Percentiles rank a stretch among this genome's conserved stretches.
phyloP scores from a whole-genome alignment of 92 coral and sea anemone species.

The Parazoanthus darwini region DNA sequence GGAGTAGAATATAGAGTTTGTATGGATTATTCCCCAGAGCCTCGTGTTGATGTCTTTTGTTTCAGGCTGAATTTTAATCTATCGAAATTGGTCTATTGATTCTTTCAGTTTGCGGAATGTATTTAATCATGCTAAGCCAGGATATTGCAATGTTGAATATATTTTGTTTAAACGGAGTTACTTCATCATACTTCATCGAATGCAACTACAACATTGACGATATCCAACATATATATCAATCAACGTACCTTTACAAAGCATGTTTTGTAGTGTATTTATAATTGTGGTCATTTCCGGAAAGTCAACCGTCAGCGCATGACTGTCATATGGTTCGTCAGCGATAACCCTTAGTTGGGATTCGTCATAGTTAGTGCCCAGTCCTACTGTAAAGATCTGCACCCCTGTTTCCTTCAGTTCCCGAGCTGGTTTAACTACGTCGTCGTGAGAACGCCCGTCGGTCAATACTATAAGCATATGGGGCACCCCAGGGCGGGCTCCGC shows the following conservation, averaged over 20 bases:
- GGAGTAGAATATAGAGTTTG: too few species aligned
- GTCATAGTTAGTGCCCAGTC: constrained; percentile 71
- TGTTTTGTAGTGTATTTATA: constrained; percentile 50
- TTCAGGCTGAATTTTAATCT: too few species aligned
- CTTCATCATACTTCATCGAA: too few species aligned
- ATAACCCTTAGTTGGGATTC: constrained; percentile 67
- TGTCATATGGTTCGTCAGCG: constrained; percentile 62
- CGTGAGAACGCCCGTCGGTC: constrained; percentile 81
- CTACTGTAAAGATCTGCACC: constrained; percentile 68
- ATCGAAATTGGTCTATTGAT: too few species aligned
- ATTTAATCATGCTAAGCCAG: too few species aligned
- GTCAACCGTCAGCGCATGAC: constrained; percentile 76
- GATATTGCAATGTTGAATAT: too few species aligned
- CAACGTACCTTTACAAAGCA: constrained; percentile 72
- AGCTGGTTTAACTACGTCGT: constrained; percentile 81
- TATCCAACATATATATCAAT: too few species aligned
- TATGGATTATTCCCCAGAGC: too few species aligned
- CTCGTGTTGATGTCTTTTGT: too few species aligned
- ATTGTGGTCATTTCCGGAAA: constrained; percentile 66
- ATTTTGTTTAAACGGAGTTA: too few species aligned
- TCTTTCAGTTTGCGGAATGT: too few species aligned
- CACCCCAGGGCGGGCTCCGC: constrained; percentile 67
- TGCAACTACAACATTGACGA: too few species aligned
- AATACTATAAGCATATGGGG: constrained; percentile 76
- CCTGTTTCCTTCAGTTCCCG: constrained; percentile 62